These are phyloP conservation scores for Xiphophorus birchmanni DNA, from an alignment of 2,797 vertebrate genomes.

Conservation along the genomic window DNA sequence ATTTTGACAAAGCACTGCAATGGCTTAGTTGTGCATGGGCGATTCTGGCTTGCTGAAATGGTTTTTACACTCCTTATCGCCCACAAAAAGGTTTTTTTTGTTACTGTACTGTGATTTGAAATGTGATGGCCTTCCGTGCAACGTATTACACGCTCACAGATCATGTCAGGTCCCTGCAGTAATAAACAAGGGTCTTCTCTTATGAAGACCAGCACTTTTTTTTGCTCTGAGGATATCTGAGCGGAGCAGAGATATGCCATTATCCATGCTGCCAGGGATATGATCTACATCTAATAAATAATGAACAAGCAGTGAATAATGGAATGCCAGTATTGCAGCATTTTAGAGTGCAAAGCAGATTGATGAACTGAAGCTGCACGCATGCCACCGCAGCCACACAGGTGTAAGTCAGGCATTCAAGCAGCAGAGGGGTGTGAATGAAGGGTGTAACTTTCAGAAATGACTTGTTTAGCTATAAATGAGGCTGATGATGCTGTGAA, in stretches of 20 bases:
- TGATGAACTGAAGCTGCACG: conserved; percentile 42
- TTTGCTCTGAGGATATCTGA: conserved; percentile 41
- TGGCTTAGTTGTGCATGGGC: conserved; percentile 44
- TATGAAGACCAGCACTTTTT: conserved; percentile 34
- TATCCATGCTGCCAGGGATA: conserved; percentile 36
- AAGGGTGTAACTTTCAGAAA: conserved; percentile 26
- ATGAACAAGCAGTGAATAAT: conserved; percentile 67
- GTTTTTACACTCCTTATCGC: conserved; percentile 44
- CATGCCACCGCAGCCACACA: conserved; percentile 39
- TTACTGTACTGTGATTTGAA: conserved; percentile 48
- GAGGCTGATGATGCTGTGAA: conserved; percentile 30
- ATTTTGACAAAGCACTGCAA: conserved; percentile 47
- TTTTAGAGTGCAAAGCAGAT: conserved; percentile 52
- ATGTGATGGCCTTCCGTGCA: conserved; percentile 46
- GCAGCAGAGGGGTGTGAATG: conserved; percentile 31
- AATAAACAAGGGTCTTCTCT: conserved; percentile 37
- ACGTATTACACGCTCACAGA: conserved; percentile 39
- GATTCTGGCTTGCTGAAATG: conserved; percentile 41
- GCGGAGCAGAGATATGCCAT: conserved; percentile 42
- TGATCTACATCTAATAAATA: conserved; percentile 69
- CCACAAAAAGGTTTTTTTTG: conserved; percentile 41
- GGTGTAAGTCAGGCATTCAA: conserved; percentile 50
- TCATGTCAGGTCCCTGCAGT: conserved; percentile 34
- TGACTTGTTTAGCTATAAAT: conserved; percentile 38
- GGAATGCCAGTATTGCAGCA: conserved; percentile 51